These are phyloP conservation scores for Agapostemon virescens DNA, from an alignment of 2,888 invertebrate genomes.

Conservation along the genomic window DNA sequence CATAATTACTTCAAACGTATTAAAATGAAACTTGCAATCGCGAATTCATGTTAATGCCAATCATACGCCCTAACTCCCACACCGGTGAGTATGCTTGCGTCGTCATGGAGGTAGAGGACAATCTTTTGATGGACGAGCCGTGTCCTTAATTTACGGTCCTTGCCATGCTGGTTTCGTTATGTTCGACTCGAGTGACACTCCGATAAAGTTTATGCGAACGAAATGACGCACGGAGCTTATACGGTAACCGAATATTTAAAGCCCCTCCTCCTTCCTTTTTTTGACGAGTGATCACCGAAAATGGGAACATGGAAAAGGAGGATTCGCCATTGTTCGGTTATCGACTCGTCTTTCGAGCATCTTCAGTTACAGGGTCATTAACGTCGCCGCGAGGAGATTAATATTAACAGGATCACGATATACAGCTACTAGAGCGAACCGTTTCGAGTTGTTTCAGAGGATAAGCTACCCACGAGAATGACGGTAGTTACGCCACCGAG, in stretches of 20 bases:
- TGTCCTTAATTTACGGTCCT: neutral
- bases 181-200: neutral
- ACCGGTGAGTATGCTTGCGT: neutral
- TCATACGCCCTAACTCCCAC: neutral
- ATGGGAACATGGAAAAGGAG: constrained; percentile 42
- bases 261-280: constrained; percentile 7
- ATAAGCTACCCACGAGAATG: constrained; percentile 3
- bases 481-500: constrained; percentile 1
- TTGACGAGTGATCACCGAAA: neutral
- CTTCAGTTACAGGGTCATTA: constrained; percentile 30
- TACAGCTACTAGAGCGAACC: constrained; percentile 8
- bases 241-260: neutral
- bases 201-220: neutral
- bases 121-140: neutral
- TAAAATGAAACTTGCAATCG: neutral
- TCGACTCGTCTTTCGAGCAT: constrained; percentile 25
- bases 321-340: constrained; percentile 37
- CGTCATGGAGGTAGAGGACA: neutral
- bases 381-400: constrained; percentile 21
- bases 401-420: constrained; percentile 29
- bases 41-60: neutral
- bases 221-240: neutral
- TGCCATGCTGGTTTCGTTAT: neutral
- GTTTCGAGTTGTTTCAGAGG: constrained; percentile 10
- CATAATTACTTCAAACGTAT: neutral